phyloP scores from a whole-genome alignment of 2,797 vertebrate species.

The Sebastes oblongus region DNA sequence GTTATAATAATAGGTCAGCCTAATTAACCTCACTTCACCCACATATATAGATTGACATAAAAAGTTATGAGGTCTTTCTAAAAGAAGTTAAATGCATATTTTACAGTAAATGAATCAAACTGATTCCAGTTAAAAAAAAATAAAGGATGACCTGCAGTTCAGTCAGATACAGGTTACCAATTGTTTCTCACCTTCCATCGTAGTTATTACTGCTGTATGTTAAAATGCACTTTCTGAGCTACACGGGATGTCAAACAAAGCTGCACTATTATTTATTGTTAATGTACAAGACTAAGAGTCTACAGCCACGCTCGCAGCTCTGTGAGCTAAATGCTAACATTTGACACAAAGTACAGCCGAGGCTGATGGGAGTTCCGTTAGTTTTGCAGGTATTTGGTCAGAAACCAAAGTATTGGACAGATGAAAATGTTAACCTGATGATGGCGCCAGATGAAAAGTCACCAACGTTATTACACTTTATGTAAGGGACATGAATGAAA shows the following conservation, averaged over 20 bases:
- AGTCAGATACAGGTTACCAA: background rate
- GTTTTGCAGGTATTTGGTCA: background rate
- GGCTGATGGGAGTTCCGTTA: background rate
- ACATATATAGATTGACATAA: background rate
- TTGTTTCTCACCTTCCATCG: background rate
- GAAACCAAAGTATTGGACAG: background rate
- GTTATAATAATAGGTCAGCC: conserved; percentile 15
- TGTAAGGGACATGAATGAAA: background rate
- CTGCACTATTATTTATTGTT: background rate
- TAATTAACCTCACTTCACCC: conserved; percentile 33
- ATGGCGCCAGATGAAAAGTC: background rate
- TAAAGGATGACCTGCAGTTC: background rate
- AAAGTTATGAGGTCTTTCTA: background rate
- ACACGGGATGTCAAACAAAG: background rate
- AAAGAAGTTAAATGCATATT: background rate
- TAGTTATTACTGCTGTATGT: background rate
- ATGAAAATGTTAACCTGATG: background rate
- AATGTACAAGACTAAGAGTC: background rate
- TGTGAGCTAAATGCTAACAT: background rate
- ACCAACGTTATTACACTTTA: background rate
- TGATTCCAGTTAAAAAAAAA: background rate
- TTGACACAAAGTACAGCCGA: background rate
- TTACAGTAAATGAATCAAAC: background rate
- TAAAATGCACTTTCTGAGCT: background rate
- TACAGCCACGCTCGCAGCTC: background rate